Base-by-base conservation (phyloP, 2,888 invertebrate species). In the Dynastes hyllus region DNA sequence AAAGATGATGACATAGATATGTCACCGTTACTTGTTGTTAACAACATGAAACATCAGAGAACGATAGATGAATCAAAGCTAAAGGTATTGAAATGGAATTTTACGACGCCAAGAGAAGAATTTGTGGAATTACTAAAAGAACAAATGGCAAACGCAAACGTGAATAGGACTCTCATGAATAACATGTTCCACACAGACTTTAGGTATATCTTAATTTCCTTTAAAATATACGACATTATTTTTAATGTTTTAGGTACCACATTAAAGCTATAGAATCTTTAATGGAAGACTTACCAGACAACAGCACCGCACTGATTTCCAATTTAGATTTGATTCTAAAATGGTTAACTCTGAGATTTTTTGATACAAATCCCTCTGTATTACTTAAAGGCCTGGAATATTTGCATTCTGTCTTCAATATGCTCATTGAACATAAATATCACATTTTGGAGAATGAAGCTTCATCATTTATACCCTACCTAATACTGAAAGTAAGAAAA, bases 361-460 rank as follows among this genome's bases (percentile, higher is more conserved):
- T 98, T 86, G 99, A 99, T 90, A 99, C 99, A 32, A 99, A 99
- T 91, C 98, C 99, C 9, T 97, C 98, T 16, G 98, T 99, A 53
- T 92, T 99, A 80, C 92, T 98, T 84, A 98, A 97, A 90, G 97
- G 96, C n/a, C 90, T 99, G 84, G 98, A 98, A 87, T 98, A 97
- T 89, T 90, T 98, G 11, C 93, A 94, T 81, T 89, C 92, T 22
- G 95, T 98, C 79, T 98, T 99, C 89, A 93, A 93, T 81, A 92
- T 94, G 87, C 91, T 98, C 45, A 94, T 94, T 67, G 93, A 95
- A 58, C 92, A 93, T 80, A 94, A 95, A 81, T 98, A 98, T 87
- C 94, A 94, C 58, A 93, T 99, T 91, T 92, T 94, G 0, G 98
- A 98, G 86, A 94, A 94, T 85, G 98, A 99, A 89, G 98, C 98